Evolutionary conservation across 2,797 vertebrate species (phyloP).

Genomic region (Acrossocheilus wenchowensis): DNA sequence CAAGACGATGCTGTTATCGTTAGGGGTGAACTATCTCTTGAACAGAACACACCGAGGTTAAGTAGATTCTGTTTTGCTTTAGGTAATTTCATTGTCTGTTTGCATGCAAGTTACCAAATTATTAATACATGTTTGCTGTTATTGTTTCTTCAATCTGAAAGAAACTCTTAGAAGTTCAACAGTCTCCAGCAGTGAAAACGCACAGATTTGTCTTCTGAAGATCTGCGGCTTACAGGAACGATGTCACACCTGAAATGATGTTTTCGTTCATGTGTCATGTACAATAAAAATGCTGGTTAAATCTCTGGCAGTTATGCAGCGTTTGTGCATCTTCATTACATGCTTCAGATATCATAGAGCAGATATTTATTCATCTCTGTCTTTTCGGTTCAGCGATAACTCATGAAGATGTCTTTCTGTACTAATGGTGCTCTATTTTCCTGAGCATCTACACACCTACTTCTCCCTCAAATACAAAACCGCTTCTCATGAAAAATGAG

Average conservation of each 20-base stretch:
- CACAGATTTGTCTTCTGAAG: slow-evolving; percentile 72
- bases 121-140: neutral
- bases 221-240: slow-evolving; percentile 69
- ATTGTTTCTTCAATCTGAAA: neutral
- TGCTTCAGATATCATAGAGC: slow-evolving; percentile 38
- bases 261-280: slow-evolving; percentile 51
- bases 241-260: slow-evolving; percentile 69
- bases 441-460: neutral
- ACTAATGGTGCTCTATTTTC: slow-evolving; percentile 11
- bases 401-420: slow-evolving; percentile 20
- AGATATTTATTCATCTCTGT: slow-evolving; percentile 37
- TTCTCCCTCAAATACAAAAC: slow-evolving; percentile 24
- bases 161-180: slow-evolving; percentile 62
- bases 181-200: slow-evolving; percentile 22
- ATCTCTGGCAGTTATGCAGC: slow-evolving; percentile 11
- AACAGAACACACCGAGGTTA: neutral
- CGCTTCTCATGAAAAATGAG: slow-evolving; percentile 1
- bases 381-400: slow-evolving; percentile 6
- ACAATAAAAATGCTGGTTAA: slow-evolving; percentile 3
- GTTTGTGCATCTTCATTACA: slow-evolving; percentile 39
- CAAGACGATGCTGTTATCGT: neutral
- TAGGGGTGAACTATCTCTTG: neutral
- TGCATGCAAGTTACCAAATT: neutral
- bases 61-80: neutral
- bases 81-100: neutral